Conservation (phyloP, 2,797 vertebrate genomes). For the Heterohyrax brucei region DNA sequence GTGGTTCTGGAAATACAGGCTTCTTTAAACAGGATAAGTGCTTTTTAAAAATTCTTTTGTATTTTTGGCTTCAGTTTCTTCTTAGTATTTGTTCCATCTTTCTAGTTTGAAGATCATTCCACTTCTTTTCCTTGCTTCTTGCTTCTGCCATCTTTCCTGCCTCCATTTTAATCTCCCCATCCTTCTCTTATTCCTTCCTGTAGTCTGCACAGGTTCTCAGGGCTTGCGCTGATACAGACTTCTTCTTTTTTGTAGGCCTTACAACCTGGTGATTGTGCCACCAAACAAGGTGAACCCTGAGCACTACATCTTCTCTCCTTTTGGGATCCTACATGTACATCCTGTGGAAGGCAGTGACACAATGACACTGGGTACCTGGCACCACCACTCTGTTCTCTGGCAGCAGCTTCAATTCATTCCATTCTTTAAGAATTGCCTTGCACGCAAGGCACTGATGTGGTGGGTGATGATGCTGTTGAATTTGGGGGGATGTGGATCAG, state of each 20-base stretch:
- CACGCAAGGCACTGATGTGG: constrained; percentile 91
- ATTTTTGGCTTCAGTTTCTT: constrained; percentile 37
- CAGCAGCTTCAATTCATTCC: constrained; percentile 90
- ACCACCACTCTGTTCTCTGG: constrained; percentile 92
- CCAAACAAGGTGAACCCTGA: constrained; percentile 89
- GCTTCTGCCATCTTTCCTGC: neutral
- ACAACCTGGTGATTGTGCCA: constrained; percentile 91
- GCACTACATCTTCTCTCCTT: constrained; percentile 93
- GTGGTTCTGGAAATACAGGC: neutral
- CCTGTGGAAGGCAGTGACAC: constrained; percentile 89
- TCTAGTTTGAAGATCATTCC: constrained; percentile 67
- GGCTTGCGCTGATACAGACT: constrained; percentile 6
- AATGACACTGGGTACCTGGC: constrained; percentile 91
- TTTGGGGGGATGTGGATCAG: neutral
- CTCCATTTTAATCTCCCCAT: neutral
- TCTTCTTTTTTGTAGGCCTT: constrained; percentile 90
- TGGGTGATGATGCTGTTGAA: constrained; percentile 75
- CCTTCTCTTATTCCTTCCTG: neutral
- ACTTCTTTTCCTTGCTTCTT: neutral
- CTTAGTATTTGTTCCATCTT: constrained; percentile 11
- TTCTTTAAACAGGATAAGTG: neutral
- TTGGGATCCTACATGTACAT: constrained; percentile 91
- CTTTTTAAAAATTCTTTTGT: neutral
- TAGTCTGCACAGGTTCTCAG: constrained; percentile 13
- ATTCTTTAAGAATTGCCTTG: constrained; percentile 91